phyloP scores from a whole-genome alignment of 2,113 vertebrate genomes.

The Scomber japonicus region DNA sequence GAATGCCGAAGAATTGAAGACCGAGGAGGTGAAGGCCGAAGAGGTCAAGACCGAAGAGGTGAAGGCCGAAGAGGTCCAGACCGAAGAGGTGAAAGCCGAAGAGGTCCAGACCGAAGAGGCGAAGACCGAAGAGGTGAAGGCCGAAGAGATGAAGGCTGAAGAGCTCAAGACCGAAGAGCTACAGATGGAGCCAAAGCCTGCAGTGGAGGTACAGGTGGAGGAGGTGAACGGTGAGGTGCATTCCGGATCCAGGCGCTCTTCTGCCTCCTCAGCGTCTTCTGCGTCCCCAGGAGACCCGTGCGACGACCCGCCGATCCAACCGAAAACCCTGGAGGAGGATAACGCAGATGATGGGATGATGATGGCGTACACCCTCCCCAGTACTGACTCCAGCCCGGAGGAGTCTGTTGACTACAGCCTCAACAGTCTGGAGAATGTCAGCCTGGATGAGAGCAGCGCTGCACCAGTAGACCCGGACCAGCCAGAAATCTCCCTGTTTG shows the following conservation, averaged over 20 bases:
- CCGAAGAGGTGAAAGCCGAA: not conserved
- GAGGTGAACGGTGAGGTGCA: conserved; percentile 32
- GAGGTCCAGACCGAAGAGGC: not conserved
- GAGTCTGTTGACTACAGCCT: conserved; percentile 69
- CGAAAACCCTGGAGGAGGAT: conserved; percentile 33
- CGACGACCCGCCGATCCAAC: conserved; percentile 55
- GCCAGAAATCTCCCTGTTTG: conserved; percentile 75
- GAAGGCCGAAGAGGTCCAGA: not conserved
- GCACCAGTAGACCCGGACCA: conserved; percentile 57
- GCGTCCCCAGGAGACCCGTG: conserved; percentile 53
- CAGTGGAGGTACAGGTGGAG: not conserved
- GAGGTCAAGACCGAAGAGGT: conserved; percentile 35
- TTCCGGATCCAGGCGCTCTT: conserved; percentile 70
- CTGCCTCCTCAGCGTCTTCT: conserved; percentile 64
- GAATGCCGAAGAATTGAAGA: not conserved
- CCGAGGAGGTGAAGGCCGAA: not conserved
- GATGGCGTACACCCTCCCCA: conserved; percentile 51
- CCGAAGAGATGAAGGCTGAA: not conserved
- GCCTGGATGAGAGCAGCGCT: conserved; percentile 53
- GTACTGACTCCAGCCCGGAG: conserved; percentile 26
- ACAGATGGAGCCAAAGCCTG: no score
- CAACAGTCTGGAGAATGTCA: conserved; percentile 58
- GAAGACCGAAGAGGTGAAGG: not conserved
- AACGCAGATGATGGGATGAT: conserved; percentile 54
- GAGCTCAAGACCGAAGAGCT: not conserved